phyloP scores from a whole-genome alignment of 2,797 vertebrate genomes.

The Pteropus rufus region DNA sequence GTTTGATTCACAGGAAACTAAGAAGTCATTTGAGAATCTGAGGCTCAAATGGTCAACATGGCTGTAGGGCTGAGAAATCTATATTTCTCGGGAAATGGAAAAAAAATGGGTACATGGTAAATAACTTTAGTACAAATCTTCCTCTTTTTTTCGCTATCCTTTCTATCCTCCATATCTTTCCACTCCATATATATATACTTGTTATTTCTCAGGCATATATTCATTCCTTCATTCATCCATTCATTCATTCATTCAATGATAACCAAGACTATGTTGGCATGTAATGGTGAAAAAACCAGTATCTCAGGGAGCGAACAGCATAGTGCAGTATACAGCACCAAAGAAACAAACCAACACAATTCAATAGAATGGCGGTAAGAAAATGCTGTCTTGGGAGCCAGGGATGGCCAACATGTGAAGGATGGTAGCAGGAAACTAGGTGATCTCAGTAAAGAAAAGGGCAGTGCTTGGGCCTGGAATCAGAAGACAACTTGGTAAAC shows the following conservation, averaged over 20 bases:
- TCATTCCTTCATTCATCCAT: background rate
- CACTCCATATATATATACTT: background rate
- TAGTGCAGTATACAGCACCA: background rate
- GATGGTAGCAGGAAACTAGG: background rate
- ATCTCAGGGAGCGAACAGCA: accelerated
- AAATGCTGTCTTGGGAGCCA: background rate
- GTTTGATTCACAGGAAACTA: background rate
- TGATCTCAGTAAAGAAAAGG: background rate
- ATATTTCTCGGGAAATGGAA: background rate
- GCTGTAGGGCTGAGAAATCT: background rate
- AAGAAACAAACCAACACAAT: background rate
- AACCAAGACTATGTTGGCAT: background rate
- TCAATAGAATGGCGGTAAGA: background rate
- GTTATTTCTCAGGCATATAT: background rate
- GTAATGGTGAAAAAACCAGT: background rate
- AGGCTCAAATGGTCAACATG: background rate
- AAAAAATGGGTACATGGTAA: background rate
- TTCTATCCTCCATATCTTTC: background rate
- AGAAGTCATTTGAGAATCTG: background rate
- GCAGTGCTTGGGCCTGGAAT: background rate
- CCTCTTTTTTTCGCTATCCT: background rate
- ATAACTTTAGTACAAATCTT: background rate
- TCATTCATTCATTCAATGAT: background rate
- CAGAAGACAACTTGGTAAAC: background rate
- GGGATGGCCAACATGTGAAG: accelerated